Conservation (phyloP, 2,797 vertebrate species). For the Rhynchotus rufescens region DNA sequence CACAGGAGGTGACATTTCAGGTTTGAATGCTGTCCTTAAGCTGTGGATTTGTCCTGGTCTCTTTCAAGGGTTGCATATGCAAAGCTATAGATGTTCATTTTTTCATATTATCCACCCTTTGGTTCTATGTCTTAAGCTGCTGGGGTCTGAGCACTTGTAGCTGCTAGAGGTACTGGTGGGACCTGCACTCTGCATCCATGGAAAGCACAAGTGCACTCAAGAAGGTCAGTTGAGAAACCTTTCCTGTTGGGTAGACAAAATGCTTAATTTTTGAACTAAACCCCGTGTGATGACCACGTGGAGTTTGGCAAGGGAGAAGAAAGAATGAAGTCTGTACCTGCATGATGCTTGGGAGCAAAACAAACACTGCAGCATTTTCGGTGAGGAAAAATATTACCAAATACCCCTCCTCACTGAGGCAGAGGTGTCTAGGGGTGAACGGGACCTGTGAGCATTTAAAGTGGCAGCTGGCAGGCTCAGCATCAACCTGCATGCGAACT, state of each 20-base stretch:
- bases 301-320: not conserved
- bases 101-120: not conserved
- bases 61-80: not conserved
- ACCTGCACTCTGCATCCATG: not conserved
- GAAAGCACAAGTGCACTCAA: not conserved
- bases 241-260: not conserved
- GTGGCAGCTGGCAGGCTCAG: not conserved
- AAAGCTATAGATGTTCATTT: not conserved
- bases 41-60: not conserved
- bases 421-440: not conserved
- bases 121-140: too few relatives aligned
- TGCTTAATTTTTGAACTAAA: not conserved
- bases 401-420: not conserved
- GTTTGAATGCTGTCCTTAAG: not conserved
- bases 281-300: not conserved
- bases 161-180: not conserved
- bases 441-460: fast-evolving
- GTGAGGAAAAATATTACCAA: not conserved
- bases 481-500: not conserved
- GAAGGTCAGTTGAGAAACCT: not conserved
- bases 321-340: not conserved
- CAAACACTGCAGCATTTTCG: not conserved
- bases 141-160: not conserved
- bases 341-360: not conserved
- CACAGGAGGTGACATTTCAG: fast-evolving